phyloP scores from a whole-genome alignment of 2,797 vertebrate species.

The Furcifer pardalis region DNA sequence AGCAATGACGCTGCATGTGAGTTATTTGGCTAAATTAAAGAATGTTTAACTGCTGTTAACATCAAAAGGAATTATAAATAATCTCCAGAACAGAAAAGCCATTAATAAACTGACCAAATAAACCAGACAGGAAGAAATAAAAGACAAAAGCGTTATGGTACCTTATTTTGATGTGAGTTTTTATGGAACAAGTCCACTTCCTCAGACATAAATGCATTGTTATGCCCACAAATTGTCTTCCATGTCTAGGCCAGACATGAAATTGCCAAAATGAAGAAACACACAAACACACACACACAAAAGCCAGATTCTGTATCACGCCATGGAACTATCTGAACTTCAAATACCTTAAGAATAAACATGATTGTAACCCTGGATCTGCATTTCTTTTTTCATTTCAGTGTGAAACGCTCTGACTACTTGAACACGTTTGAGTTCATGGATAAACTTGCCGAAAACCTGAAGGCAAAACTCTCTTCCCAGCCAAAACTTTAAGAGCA shows the following conservation, averaged over 20 bases:
- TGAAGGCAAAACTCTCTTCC: constrained; percentile 85
- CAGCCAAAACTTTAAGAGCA: constrained; percentile 86
- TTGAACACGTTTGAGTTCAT: constrained; percentile 97
- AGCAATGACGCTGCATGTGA: too few relatives aligned
- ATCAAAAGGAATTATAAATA: neutral
- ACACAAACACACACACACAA: too few relatives aligned
- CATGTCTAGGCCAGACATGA: too few relatives aligned
- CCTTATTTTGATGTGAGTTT: too few relatives aligned
- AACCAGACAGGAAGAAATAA: too few relatives aligned
- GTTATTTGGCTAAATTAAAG: neutral
- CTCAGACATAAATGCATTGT: too few relatives aligned
- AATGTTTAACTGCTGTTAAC: neutral
- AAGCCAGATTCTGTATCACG: too few relatives aligned
- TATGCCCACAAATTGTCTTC: too few relatives aligned
- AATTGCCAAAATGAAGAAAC: too few relatives aligned
- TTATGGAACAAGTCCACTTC: too few relatives aligned
- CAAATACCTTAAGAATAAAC: neutral
- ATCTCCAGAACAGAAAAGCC: neutral
- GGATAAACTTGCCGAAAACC: constrained; percentile 95
- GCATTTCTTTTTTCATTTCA: constrained; percentile 62
- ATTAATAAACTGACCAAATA: too few relatives aligned
- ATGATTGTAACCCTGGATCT: neutral
- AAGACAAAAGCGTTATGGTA: too few relatives aligned
- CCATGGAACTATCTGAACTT: neutral
- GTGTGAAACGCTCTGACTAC: constrained; percentile 89